Base-by-base conservation (phyloP, 1,140 invertebrate genomes). In the Bombus balteatus region DNA sequence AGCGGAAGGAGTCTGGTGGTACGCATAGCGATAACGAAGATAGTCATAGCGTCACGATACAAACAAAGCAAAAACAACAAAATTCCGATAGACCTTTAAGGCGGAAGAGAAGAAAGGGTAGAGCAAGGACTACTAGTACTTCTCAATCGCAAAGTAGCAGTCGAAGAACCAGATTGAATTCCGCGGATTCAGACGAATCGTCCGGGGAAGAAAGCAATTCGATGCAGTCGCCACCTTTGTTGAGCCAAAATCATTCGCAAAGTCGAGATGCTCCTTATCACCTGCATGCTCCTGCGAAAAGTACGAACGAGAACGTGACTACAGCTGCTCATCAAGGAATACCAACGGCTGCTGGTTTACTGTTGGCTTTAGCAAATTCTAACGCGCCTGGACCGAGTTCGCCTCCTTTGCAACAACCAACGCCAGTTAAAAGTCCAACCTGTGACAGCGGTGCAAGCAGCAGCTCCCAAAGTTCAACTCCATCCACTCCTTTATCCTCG, bases 111-210 rank as follows among this genome's bases (percentile, higher is more conserved):
- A 95, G 96, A 81, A 97, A 97, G 93, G 96, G 97, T 5, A 94
- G 97, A 34, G 96, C 96, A 0, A 93, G 97, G 65, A 97, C 96
- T 0, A 96, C 96, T 0, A 97, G 96, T 59, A 96, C 95, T 71
- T 96, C 95, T 32, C 92, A 94, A 62, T 93, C 92, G 22, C 93
- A 93, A 41, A 96, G 95, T 83, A 95, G 92, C 73, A 95, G 94
- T n/a, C 93, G 96, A 66, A 96, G 97, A 85, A 96, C 96, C 43
- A 95, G 97, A 12, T 93, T 97, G 0, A 97, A 97, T 93, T 97
- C 97, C 0, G 96, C 96, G 0, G 97, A 98, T 87, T 98, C 97
- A 1, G 97, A 97, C 84, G 93, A 97, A 71, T 96, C 97, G 3
- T 97, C 97, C 4, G 97, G 96, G 0, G 97, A 97, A 53, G 97